These are phyloP conservation scores for Lepidonotus clava DNA, from an alignment of 2,888 invertebrate genomes.

Conservation along the genomic window DNA sequence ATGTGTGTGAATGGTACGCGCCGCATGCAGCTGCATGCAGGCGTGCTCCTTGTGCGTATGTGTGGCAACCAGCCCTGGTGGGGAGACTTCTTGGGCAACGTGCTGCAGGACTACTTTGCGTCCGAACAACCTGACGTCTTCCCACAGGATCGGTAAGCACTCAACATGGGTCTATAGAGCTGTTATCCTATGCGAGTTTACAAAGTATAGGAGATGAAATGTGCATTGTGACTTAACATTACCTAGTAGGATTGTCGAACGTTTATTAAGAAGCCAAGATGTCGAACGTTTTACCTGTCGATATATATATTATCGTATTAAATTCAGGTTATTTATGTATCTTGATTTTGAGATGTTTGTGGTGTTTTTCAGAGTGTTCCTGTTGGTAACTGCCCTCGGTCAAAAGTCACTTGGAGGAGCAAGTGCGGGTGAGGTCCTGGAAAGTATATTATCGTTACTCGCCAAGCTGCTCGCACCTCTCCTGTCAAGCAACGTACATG, in stretches of 20 bases:
- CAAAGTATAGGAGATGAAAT: too few relatives aligned
- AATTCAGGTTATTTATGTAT: too few relatives aligned
- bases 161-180: too few relatives aligned
- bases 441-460: conserved; percentile 76
- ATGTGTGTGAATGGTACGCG: conserved; percentile 90
- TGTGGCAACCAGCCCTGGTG: conserved; percentile 91
- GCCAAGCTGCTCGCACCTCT: conserved; percentile 81
- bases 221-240: too few relatives aligned
- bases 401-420: conserved; percentile 86
- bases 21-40: conserved; percentile 84
- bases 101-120: conserved; percentile 89
- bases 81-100: conserved; percentile 93
- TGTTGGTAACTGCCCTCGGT: conserved; percentile 91
- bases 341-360: too few relatives aligned
- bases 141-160: conserved; percentile 89
- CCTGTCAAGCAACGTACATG: conserved; percentile 37
- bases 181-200: too few relatives aligned
- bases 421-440: conserved; percentile 74
- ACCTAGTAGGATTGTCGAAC: too few relatives aligned
- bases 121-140: conserved; percentile 89
- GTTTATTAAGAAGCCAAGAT: too few relatives aligned
- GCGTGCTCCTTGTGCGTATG: conserved; percentile 87
- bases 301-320: too few relatives aligned
- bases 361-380: conserved; percentile 88
- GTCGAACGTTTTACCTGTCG: too few relatives aligned